Conservation (phyloP, 2,797 vertebrate genomes). For the Monodelphis domestica region DNA sequence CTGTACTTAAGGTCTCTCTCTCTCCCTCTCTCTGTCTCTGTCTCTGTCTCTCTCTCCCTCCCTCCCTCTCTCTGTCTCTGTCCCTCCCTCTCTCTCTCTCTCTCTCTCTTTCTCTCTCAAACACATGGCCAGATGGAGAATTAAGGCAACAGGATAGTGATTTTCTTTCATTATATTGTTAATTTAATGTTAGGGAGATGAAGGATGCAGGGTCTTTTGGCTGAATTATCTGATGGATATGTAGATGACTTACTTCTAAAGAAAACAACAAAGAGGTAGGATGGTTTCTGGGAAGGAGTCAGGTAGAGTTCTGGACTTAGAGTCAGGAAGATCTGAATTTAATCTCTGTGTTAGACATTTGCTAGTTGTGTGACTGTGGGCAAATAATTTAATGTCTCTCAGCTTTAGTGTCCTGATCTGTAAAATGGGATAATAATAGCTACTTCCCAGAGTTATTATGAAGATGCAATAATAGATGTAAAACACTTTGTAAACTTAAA, state of each 20-base stretch:
- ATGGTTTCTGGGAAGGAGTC: background rate
- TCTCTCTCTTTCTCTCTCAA: background rate
- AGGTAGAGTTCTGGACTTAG: background rate
- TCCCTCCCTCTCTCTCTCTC: too few relatives aligned
- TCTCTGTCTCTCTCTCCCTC: too few relatives aligned
- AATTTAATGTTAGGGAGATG: constrained; percentile 42
- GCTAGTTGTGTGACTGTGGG: background rate
- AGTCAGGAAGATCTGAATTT: background rate
- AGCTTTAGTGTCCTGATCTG: background rate
- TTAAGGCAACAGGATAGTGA: background rate
- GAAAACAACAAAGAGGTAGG: constrained; percentile 34
- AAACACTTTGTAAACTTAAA: background rate
- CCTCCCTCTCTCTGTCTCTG: background rate
- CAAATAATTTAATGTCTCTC: background rate
- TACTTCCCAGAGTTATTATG: background rate
- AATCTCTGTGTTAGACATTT: background rate
- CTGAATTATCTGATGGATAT: constrained; percentile 42
- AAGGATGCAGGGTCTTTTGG: constrained; percentile 10
- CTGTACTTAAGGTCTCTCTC: background rate
- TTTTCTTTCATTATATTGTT: constrained; percentile 45
- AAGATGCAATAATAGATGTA: background rate
- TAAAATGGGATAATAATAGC: background rate
- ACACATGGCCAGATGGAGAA: background rate
- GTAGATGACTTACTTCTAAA: background rate
- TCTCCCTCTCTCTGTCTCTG: background rate